Conservation (phyloP, 2,888 invertebrate genomes). For the Dynastes tityus region DNA sequence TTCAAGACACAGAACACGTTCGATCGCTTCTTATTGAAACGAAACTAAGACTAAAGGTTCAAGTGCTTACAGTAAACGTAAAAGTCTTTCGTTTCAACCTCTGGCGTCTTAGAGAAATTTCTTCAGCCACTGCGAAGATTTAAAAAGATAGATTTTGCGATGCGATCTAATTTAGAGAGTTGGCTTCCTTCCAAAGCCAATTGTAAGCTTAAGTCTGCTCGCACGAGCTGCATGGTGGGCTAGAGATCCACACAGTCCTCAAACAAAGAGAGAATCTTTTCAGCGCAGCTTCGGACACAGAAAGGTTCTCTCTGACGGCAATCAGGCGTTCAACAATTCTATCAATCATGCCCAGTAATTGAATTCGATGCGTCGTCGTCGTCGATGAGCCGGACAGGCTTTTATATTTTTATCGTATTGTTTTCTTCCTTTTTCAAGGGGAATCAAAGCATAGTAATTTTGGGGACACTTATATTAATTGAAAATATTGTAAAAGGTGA, state of each 20-base stretch:
- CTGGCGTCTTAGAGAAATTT: no score
- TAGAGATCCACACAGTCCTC: not conserved
- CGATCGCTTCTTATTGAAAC: not conserved
- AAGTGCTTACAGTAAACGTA: not conserved
- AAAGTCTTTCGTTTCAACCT: not conserved
- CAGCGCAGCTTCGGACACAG: not conserved
- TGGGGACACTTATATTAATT: not conserved
- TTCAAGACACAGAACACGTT: not conserved
- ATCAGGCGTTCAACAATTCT: conserved; percentile 37
- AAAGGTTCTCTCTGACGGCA: conserved; percentile 14
- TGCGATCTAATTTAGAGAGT: conserved; percentile 43
- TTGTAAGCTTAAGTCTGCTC: conserved; percentile 11
- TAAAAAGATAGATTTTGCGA: conserved; percentile 34
- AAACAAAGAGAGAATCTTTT: no score
- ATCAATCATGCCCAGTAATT: conserved; percentile 37
- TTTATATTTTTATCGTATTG: conserved; percentile 14
- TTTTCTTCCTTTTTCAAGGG: not conserved
- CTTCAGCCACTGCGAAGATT: not conserved
- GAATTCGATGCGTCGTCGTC: conserved; percentile 27
- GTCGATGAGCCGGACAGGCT: conserved; percentile 6
- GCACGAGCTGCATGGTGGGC: not conserved
- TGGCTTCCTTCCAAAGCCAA: conserved; percentile 42
- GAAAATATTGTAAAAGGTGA: no score
- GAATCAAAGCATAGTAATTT: conserved; percentile 5
- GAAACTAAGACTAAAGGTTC: conserved; percentile 1